Base-by-base conservation (phyloP, 2,797 vertebrate genomes). In the Tokudaia muenninki region DNA sequence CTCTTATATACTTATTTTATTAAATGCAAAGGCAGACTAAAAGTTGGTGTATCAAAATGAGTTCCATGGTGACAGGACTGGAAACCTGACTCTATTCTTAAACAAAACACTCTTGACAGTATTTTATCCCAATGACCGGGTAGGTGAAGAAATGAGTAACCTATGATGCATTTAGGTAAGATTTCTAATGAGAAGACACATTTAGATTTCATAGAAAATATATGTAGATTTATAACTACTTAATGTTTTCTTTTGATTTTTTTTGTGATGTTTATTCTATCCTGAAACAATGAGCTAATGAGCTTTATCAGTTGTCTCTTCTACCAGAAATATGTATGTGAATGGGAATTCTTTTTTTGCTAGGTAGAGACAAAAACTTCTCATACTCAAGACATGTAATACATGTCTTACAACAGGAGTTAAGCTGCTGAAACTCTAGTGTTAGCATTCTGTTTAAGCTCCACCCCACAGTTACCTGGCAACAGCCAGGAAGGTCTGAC, bases 261-360 rank as follows among this genome's bases (percentile, higher is more conserved):
- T 63, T 94, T 74, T 70, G n/a, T 88, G 87, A 96, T 17, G 84
- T 92, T 96, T 87, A 88, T 63, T 47, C 10, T 47, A 44, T 65
- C 61, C 70, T 88, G 24, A 81, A 95, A 95, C 75, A 19, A 52
- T 34, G 92, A 90, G 59, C 14, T 55, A 87, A 37, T 55, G 92
- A 82, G 12, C 6, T 72, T 89, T 50, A 92, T 61, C 34, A 79
- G 24, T 44, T 82, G 6, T 92, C 67, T 91, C 5, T 82, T 78
- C 57, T 77, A 94, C 50, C 31, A 82, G 59, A 90, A 78, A 94
- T 63, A 75, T 29, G 8, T 31, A 83, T 6, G 29, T n/a, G 41
- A 78, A 80, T 74, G 34, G 70, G 22, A 87, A 50, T 61, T 88
- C 55, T 29, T 81, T 92, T 93, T 91, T 91, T 57, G n/a, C 67